Percentiles rank a stretch among this genome's conserved stretches.
These are phyloP conservation scores for Drosophila sproati DNA, from an alignment of 1,140 invertebrate genomes.

Conservation along the genomic window DNA sequence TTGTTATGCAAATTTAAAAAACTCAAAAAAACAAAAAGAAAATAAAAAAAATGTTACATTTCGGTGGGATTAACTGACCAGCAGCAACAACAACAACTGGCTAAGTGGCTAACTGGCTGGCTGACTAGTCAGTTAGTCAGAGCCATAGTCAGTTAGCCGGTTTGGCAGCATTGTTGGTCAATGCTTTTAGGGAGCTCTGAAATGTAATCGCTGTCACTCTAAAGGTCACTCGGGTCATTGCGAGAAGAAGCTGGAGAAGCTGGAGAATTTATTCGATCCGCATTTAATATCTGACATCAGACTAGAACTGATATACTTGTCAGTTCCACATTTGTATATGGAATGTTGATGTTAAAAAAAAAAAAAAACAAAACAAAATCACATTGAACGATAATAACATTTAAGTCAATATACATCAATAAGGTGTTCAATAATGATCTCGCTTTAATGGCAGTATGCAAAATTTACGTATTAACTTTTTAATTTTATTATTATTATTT, in stretches of 20 bases:
- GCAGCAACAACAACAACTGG: background rate
- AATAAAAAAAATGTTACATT: conserved; percentile 54
- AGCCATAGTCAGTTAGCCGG: conserved; percentile 44
- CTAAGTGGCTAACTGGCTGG: background rate
- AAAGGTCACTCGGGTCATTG: conserved; percentile 47
- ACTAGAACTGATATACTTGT: conserved; percentile 14
- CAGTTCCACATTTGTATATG: background rate
- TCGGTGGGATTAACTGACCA: conserved; percentile 38
- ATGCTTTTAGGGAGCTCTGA: conserved; percentile 27
- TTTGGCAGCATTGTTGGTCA: conserved; percentile 66
- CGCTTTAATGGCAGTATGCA: background rate
- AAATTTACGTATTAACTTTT: conserved; percentile 3
- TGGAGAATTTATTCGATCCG: background rate
- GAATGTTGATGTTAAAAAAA: background rate
- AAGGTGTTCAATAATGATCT: conserved; percentile 11
- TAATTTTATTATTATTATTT: too few relatives aligned
- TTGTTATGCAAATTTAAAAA: conserved; percentile 63
- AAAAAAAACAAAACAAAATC: background rate
- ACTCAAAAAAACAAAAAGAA: background rate
- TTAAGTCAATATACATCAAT: conserved; percentile 4
- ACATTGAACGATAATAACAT: conserved; percentile 22
- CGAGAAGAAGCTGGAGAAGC: background rate
- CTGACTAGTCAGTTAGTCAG: conserved; percentile 45
- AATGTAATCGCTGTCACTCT: conserved; percentile 9
- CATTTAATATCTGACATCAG: conserved; percentile 22